Evolutionary conservation across 2,888 invertebrate species (phyloP).

Genomic region (Hyppa rectilinea): DNA sequence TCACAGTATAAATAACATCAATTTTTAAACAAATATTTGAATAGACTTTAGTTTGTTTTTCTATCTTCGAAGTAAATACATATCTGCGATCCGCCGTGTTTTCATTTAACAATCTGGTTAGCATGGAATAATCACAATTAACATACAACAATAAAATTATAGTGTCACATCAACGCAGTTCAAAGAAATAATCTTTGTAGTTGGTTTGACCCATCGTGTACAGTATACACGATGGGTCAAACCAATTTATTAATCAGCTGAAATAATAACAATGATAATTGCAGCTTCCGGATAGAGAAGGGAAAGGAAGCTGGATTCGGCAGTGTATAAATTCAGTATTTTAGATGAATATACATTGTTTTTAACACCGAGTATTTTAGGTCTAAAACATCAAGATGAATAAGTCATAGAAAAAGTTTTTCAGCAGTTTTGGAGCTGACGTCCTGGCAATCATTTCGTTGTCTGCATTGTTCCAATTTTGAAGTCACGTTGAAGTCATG

Average conservation of each 20-base stretch:
- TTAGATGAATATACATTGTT: too few relatives aligned
- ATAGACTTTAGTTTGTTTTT: not conserved
- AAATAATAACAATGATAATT: conserved; percentile 22
- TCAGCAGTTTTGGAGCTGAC: too few relatives aligned
- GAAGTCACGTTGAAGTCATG: too few relatives aligned
- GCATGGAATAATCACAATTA: not conserved
- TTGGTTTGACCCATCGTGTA: too few relatives aligned
- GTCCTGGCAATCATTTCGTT: too few relatives aligned
- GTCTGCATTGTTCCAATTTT: too few relatives aligned
- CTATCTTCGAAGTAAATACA: not conserved
- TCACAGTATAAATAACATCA: not conserved
- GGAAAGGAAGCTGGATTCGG: too few relatives aligned
- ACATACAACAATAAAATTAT: not conserved
- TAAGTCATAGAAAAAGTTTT: too few relatives aligned
- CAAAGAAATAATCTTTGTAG: conserved; percentile 5
- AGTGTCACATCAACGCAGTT: not conserved
- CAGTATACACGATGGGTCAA: not conserved
- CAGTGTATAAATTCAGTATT: too few relatives aligned
- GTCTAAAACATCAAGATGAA: too few relatives aligned
- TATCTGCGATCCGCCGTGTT: not conserved
- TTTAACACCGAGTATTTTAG: too few relatives aligned
- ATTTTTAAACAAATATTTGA: not conserved
- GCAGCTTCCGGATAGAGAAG: not conserved
- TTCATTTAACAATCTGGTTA: not conserved
- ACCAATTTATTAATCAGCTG: conserved; percentile 20